Evolutionary conservation across 2,888 invertebrate genomes (phyloP), one percentile per base, ranked within the genome.

Genomic region (Eristalinus sepulchralis): DNA sequence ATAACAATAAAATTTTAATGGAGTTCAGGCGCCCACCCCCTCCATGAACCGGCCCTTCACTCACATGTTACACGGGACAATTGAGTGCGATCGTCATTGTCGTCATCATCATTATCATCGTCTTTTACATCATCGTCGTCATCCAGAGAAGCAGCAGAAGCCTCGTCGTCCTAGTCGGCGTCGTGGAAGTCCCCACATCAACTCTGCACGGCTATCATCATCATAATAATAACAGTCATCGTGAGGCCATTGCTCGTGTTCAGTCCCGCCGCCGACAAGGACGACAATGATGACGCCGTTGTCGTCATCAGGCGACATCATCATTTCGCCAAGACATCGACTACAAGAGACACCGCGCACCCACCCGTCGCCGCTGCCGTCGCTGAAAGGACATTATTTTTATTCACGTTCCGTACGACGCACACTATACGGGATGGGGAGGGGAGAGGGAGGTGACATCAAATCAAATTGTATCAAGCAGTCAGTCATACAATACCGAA

Each of bases 1-100:
- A 81, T 81, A 78, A 78, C 73, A 83, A 83, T 86, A 86, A 83
- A 79, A 86, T 83, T 78, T 86, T 83, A 86, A 82, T 86, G 73
- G 82, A 83, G 78, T 78, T 79, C 73, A 83, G 34, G 55, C 34
- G 31, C 66, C 20, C 53, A 34, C 27, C 36, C 39, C 22, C 39
- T n/a, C 1, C 55, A 2, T 2, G 11, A 0, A 31, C 2, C 24
- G 6, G 36, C 57, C 36, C 60, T 33, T 27, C 34, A 6, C 57
- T 75, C 70, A 75, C 75, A 81, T 83, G 73, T 75, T 70, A 79
- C 86, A 86, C 62, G 83, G 78, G 73, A 27, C 86, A 86, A 86
- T 86, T 83, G 86, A 83, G 83, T 86, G 78, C 83, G 86, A 86
- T 86, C 83, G 78, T 78, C 78, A 73, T 81, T 82, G 64, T 75